phyloP scores from a whole-genome alignment of 2,888 invertebrate species.

The Mylabris sibirica region DNA sequence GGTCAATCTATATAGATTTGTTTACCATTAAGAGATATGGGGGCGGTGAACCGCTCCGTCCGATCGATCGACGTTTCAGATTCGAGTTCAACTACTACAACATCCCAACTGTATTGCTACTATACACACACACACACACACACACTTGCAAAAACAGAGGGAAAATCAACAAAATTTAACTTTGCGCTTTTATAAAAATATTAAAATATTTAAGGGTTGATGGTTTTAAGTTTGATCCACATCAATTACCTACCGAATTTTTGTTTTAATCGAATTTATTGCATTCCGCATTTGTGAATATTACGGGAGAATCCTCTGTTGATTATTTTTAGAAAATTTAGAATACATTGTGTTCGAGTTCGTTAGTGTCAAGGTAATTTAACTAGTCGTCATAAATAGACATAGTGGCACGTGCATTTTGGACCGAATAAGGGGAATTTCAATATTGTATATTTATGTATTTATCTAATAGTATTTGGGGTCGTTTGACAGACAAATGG shows the following conservation, averaged over 20 bases:
- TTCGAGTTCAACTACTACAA: slow-evolving; percentile 14
- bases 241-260: slow-evolving; percentile 9
- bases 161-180: not conserved
- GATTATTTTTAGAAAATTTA: slow-evolving; percentile 34
- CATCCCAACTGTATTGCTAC: not conserved
- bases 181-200: not conserved
- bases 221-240: not conserved
- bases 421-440: slow-evolving; percentile 50
- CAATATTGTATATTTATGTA: slow-evolving; percentile 45
- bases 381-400: slow-evolving; percentile 60
- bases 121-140: not conserved
- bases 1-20: slow-evolving; percentile 18
- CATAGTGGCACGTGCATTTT: slow-evolving; percentile 55
- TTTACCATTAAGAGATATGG: slow-evolving; percentile 23
- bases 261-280: not conserved
- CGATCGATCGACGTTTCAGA: slow-evolving; percentile 29
- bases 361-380: slow-evolving; percentile 62
- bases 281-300: slow-evolving; percentile 42
- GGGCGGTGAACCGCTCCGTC: slow-evolving; percentile 24
- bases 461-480: slow-evolving; percentile 52
- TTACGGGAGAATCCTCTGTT: slow-evolving; percentile 24
- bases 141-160: not conserved
- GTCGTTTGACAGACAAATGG: slow-evolving; percentile 60
- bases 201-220: not conserved
- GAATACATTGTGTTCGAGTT: slow-evolving; percentile 48